Percentiles rank a stretch among this genome's conserved stretches.
Conservation (phyloP, 2,888 invertebrate genomes). For the Dendrolimus houi region DNA sequence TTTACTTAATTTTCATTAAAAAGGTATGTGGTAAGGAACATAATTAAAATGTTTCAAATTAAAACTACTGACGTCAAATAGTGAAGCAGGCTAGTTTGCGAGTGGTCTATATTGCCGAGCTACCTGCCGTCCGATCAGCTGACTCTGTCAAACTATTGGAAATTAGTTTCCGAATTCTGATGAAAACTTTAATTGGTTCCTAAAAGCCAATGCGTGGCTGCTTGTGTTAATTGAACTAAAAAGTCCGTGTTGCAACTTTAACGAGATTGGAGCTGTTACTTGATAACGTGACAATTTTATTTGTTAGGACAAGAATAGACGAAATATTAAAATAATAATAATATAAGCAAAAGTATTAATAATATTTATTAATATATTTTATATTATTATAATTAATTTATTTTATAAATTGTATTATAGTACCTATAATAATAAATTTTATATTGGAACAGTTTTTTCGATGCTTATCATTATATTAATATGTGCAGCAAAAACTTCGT, state of each 20-base stretch:
- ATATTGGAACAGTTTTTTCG: too few species aligned
- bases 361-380: neutral
- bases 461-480: too few species aligned
- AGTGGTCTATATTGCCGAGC: conserved; percentile 37
- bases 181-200: conserved; percentile 73
- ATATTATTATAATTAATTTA: too few species aligned
- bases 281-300: conserved; percentile 17
- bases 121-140: conserved; percentile 56
- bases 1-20: too few species aligned
- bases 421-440: too few species aligned
- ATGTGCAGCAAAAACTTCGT: too few species aligned
- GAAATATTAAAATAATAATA: neutral
- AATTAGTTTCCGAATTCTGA: conserved; percentile 68
- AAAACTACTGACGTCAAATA: conserved; percentile 48
- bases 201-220: conserved; percentile 59
- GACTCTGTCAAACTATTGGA: conserved; percentile 67
- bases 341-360: too few species aligned
- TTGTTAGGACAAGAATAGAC: conserved; percentile 7
- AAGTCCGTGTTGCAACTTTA: conserved; percentile 27
- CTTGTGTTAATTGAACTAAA: conserved; percentile 47
- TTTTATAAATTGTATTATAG: too few species aligned
- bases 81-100: conserved; percentile 35
- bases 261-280: conserved; percentile 7
- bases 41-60: conserved; percentile 27
- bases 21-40: neutral